These are phyloP conservation scores for Cordilura impudica DNA, from an alignment of 2,888 invertebrate species.

Conservation along the genomic window DNA sequence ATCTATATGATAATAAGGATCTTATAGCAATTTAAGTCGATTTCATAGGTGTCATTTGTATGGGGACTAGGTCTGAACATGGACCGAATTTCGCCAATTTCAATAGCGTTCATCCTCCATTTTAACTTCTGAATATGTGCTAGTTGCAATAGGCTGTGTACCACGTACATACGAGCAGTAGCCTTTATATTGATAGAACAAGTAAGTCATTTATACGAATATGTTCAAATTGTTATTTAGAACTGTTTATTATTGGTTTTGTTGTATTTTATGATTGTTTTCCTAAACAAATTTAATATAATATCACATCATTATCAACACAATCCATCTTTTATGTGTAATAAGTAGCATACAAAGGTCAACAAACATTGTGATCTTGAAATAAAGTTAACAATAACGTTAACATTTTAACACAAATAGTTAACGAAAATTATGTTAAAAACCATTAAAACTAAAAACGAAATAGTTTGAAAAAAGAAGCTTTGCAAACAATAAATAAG, in stretches of 20 bases:
- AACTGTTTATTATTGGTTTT: not conserved
- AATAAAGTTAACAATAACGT: conserved; percentile 9
- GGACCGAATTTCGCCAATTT: too few species aligned
- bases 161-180: too few species aligned
- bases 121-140: too few species aligned
- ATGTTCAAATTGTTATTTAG: not conserved
- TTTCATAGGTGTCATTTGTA: too few species aligned
- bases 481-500: not conserved
- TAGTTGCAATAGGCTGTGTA: too few species aligned
- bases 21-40: too few species aligned
- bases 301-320: not conserved
- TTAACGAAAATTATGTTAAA: conserved; percentile 1
- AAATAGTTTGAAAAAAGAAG: not conserved
- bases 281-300: too few species aligned
- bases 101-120: too few species aligned
- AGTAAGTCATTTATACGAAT: not conserved
- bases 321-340: not conserved
- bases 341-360: conserved; percentile 1
- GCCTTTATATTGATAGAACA: not conserved
- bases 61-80: too few species aligned
- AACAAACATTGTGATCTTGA: conserved; percentile 20
- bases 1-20: too few species aligned
- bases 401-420: conserved; percentile 21
- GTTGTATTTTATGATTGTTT: too few species aligned
- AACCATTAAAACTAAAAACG: not conserved